These are phyloP conservation scores for Andrena dorsata DNA, from an alignment of 2,888 invertebrate species.

Conservation along the genomic window DNA sequence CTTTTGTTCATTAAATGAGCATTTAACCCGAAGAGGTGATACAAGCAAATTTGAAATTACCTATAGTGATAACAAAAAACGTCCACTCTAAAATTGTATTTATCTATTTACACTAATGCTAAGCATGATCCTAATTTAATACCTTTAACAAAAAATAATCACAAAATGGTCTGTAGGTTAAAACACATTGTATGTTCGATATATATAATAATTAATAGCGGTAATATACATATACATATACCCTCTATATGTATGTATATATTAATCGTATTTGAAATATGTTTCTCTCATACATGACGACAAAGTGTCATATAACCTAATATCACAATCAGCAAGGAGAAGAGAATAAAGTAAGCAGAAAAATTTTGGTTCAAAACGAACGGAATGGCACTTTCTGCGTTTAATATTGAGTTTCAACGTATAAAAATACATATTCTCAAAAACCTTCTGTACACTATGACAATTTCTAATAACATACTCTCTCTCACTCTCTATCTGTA, in stretches of 20 bases:
- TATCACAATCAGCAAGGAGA: conserved; percentile 82
- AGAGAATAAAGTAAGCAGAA: conserved; percentile 76
- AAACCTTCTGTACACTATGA: conserved; percentile 74
- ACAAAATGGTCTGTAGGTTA: conserved; percentile 74
- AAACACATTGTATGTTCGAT: conserved; percentile 69
- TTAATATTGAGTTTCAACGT: conserved; percentile 75
- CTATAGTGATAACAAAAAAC: conserved; percentile 70
- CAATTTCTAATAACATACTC: conserved; percentile 73
- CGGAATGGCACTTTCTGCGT: conserved; percentile 82
- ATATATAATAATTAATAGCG: conserved; percentile 55
- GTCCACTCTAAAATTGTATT: conserved; percentile 73
- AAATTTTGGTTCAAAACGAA: conserved; percentile 78
- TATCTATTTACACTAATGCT: conserved; percentile 78
- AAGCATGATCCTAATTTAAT: conserved; percentile 73
- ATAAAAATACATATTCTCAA: conserved; percentile 78
- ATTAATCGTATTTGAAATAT: conserved; percentile 64
- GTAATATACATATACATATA: conserved; percentile 59
- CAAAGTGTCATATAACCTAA: conserved; percentile 80
- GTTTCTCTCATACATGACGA: conserved; percentile 74
- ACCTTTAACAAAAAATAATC: conserved; percentile 74
- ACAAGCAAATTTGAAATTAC: conserved; percentile 65
- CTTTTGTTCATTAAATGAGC: conserved; percentile 51
- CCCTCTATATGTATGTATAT: conserved; percentile 57
- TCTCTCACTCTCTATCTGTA: conserved; percentile 68
- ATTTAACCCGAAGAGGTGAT: conserved; percentile 55